Evolutionary conservation across 2,888 invertebrate genomes (phyloP).

Genomic region (Notodonta ziczac): DNA sequence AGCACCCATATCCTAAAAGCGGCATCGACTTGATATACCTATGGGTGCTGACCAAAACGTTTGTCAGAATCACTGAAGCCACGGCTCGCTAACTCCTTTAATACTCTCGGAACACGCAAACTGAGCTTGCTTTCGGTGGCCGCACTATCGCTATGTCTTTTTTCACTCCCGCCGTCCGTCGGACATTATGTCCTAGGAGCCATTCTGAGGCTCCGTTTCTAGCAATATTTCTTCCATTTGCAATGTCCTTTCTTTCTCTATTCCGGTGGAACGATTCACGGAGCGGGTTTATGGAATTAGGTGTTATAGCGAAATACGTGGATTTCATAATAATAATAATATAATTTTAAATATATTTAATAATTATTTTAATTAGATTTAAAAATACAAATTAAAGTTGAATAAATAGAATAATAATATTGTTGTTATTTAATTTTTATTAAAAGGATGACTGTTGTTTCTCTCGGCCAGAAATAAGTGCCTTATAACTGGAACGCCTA

Average conservation of each 20-base stretch:
- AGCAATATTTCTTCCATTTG: constrained; percentile 70
- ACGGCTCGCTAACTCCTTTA: constrained; percentile 61
- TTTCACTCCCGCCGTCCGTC: constrained; percentile 56
- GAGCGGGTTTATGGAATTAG: constrained; percentile 16
- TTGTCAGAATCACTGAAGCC: constrained; percentile 74
- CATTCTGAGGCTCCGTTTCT: constrained; percentile 61
- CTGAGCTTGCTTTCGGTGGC: constrained; percentile 52
- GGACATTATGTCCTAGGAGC: constrained; percentile 66
- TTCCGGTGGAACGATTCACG: constrained; percentile 38
- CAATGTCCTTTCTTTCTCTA: constrained; percentile 64
- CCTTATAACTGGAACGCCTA: no score
- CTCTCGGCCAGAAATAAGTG: no score
- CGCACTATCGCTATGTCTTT: constrained; percentile 65
- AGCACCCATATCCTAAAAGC: constrained; percentile 57
- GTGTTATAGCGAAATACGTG: not conserved
- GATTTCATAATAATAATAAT: no score
- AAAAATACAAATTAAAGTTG: no score
- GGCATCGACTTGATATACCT: constrained; percentile 67
- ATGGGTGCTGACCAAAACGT: constrained; percentile 72
- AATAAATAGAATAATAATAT: no score
- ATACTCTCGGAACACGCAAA: constrained; percentile 46
- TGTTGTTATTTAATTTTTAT: no score
- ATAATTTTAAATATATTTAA: no score
- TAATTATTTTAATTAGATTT: no score
- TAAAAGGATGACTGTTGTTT: no score